Base-by-base conservation (phyloP, 1,140 invertebrate genomes). In the Scaptomyza montana region DNA sequence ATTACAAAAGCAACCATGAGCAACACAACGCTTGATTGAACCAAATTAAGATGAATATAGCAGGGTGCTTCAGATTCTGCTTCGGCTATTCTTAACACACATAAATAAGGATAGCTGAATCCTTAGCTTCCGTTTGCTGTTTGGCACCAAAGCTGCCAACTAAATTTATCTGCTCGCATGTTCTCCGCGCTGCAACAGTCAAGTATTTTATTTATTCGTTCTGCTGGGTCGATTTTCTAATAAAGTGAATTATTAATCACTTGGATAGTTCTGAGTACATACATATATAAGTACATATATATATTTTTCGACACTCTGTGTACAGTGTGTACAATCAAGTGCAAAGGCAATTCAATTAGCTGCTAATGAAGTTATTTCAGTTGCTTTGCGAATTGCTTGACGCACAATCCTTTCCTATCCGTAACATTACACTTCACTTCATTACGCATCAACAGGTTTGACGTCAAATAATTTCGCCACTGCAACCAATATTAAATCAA, bases 11-110 rank as follows among this genome's bases (percentile, higher is more conserved):
- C 59, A 68, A 54, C 63, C 63, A 65, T 47, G 68, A 46, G 60
- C 25, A 33, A 62, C 39, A 66, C 49, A 60, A 55, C 65, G 72
- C 59, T 80, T 84, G 84, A 89, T 87, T 84, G 79, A 84, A 87
- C 39, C 57, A 70, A 84, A 87, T 89, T 79, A 77, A 87, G 84
- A 87, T 89, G 74, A 89, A 87, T 84, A 63, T 84, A 63, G 57
- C 33, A 49, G 49, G 28, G 30, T 43, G 53, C 19, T 39, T 12
- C 19, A 30, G 59, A 6, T 28, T 13, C 9, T 50, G 71, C 65
- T 46, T 43, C 21, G 43, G 55, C 33, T 73, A 66, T 64, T 69
- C 72, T 84, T 89, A 80, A 69, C 64, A 76, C 43, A 43, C 70
- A 80, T 75, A 75, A 86, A 86, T 74, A 49, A 81, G 55, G 75